A percentile compares a stretch with the other conserved stretches of the same genome.
Conservation (phyloP, 2,888 invertebrate species). For the Lithophane leautieri region DNA sequence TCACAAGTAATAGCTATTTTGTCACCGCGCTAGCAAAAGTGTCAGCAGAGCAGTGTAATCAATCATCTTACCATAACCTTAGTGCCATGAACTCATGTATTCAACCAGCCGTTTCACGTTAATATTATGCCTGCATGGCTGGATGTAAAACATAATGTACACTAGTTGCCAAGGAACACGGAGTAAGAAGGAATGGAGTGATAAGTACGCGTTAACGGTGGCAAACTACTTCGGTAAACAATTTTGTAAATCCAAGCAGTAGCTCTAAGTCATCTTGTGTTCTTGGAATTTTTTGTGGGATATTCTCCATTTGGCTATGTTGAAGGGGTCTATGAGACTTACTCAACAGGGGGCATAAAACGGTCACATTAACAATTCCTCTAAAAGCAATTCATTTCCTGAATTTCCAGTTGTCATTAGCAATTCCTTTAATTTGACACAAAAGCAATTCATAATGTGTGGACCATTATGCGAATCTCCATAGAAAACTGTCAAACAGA, state of each 20-base stretch:
- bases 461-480: too few relatives aligned
- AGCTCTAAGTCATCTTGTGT: neutral
- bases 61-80: neutral
- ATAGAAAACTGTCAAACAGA: too few relatives aligned
- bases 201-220: neutral
- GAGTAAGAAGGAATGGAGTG: slow-evolving; percentile 21
- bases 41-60: slow-evolving; percentile 15
- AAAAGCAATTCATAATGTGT: too few relatives aligned
- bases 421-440: too few relatives aligned
- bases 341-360: too few relatives aligned
- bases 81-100: slow-evolving; percentile 32
- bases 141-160: slow-evolving; percentile 42
- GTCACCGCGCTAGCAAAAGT: neutral
- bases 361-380: too few relatives aligned
- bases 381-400: too few relatives aligned
- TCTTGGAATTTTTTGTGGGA: neutral
- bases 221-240: neutral
- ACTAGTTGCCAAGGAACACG: neutral
- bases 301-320: too few relatives aligned
- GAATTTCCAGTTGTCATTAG: too few relatives aligned
- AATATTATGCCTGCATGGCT: slow-evolving; percentile 32
- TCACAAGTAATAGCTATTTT: neutral
- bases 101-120: slow-evolving; percentile 6
- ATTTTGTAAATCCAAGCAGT: neutral
- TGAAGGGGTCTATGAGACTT: too few relatives aligned